Base-by-base conservation (phyloP, 2,113 vertebrate genomes). In the Genyomyrus donnyi region DNA sequence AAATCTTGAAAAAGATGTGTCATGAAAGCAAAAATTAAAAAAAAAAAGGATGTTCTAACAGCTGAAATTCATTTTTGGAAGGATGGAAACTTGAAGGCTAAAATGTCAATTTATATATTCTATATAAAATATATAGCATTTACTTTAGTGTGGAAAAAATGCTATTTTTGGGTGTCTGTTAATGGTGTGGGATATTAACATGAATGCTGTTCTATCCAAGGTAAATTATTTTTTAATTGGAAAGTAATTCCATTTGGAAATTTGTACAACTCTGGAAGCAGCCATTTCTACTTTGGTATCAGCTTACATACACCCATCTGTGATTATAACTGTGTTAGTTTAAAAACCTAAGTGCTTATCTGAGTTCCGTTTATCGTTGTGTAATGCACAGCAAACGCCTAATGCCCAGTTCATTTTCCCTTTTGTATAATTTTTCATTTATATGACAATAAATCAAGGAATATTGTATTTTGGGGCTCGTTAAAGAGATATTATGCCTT, bases 181-280 rank as follows among this genome's bases (percentile, higher is more conserved):
- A 80, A 42, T 42, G 83, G 39, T 92, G 92, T 85, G 90, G 92
- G 92, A 89, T 93, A 90, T 85, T 45, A 91, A 94, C 95, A 95
- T 92, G 93, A 95, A 92, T 94, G 95, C 94, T 95, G 93, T 94
- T 94, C 94, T 93, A 93, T 92, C 95, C 95, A 95, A 96, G 95
- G 96, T 96, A 95, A 95, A 96, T 96, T 95, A 95, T 95, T 96
- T 96, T 96, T 95, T 96, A 96, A 96, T 95, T 95, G 94, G 94
- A 94, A 94, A 92, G 92, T 95, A 96, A 96, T 96, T 95, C 93
- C 89, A 96, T 96, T 95, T 94, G 92, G 90, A 94, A 95, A 95
- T 96, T 96, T 96, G 93, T 94, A 95, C 94, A 93, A 93, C 94
- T 95, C 94, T 93, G 93, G 94, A 92, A 94, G 94, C 91, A 91